Percentiles rank a stretch among this genome's conserved stretches.
Evolutionary conservation across 1,140 invertebrate species (phyloP).

Genomic region (Trialeurodes vaporariorum): DNA sequence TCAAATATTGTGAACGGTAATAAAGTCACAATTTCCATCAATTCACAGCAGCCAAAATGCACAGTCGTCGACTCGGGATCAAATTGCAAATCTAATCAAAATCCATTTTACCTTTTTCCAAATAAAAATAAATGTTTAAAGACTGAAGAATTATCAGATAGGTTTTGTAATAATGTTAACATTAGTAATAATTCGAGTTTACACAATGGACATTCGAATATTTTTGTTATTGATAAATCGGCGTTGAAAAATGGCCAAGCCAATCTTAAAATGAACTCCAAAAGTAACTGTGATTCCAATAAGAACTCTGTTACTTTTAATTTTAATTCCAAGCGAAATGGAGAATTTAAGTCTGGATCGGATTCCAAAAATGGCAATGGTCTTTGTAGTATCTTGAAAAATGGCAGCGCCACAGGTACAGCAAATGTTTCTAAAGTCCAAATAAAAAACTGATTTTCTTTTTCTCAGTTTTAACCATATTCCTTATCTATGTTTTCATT

Average conservation of each 20-base stretch:
- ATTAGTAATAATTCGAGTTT: background rate
- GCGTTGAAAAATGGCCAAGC: background rate
- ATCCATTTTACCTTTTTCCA: constrained; percentile 17
- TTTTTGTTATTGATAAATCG: background rate
- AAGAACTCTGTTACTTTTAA: background rate
- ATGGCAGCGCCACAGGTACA: background rate
- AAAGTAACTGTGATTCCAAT: background rate
- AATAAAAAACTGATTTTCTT: background rate
- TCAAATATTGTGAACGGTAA: constrained; percentile 11
- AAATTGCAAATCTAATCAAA: constrained; percentile 3
- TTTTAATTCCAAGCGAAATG: background rate
- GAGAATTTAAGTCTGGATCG: background rate
- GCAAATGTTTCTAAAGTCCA: background rate
- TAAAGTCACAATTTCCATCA: constrained; percentile 15
- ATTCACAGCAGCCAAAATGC: constrained; percentile 7
- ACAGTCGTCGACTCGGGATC: background rate
- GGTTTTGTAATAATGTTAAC: constrained; percentile 3
- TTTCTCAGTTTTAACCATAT: background rate
- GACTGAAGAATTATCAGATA: background rate
- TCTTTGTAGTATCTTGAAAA: background rate
- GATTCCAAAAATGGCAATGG: background rate
- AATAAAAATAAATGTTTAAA: constrained; percentile 5
- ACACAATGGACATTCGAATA: background rate
- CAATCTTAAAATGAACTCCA: background rate
- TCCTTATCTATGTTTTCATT: background rate